phyloP scores from a whole-genome alignment of 2,888 invertebrate genomes.

The Tinea pellionella region DNA sequence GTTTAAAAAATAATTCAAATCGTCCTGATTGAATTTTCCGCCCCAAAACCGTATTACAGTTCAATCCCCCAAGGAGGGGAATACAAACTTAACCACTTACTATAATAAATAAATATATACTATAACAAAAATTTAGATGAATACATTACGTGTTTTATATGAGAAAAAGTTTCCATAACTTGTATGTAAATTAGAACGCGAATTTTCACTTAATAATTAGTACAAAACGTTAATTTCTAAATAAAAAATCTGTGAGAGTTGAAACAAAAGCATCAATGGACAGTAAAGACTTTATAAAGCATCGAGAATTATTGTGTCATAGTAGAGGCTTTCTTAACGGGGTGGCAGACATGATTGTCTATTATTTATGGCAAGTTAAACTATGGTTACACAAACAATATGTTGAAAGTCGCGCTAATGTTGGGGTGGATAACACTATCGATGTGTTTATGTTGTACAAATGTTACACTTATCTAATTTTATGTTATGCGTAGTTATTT shows the following conservation, averaged over 20 bases:
- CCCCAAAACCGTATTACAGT: conserved; percentile 37
- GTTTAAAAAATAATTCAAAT: conserved; percentile 29
- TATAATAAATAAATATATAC: neutral
- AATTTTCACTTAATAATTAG: neutral
- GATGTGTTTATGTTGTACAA: neutral
- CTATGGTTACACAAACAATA: conserved; percentile 57
- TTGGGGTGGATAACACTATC: neutral
- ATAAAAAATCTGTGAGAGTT: neutral
- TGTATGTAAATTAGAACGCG: too few relatives aligned
- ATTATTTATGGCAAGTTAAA: conserved; percentile 53
- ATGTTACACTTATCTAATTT: neutral
- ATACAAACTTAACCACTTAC: conserved; percentile 9
- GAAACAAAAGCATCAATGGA: neutral
- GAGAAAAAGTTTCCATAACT: too few relatives aligned
- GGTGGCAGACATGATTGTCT: conserved; percentile 18
- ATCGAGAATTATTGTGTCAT: neutral
- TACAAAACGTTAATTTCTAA: too few relatives aligned
- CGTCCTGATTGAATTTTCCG: conserved; percentile 40
- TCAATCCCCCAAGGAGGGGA: conserved; percentile 26
- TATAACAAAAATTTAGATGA: neutral
- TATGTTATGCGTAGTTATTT: neutral
- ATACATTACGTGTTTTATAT: neutral
- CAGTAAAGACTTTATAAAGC: neutral
- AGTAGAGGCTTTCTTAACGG: neutral
- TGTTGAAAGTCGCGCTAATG: conserved; percentile 37